Evolutionary conservation across 1,140 invertebrate species (phyloP).

Genomic region (Temnothorax longispinosus): DNA sequence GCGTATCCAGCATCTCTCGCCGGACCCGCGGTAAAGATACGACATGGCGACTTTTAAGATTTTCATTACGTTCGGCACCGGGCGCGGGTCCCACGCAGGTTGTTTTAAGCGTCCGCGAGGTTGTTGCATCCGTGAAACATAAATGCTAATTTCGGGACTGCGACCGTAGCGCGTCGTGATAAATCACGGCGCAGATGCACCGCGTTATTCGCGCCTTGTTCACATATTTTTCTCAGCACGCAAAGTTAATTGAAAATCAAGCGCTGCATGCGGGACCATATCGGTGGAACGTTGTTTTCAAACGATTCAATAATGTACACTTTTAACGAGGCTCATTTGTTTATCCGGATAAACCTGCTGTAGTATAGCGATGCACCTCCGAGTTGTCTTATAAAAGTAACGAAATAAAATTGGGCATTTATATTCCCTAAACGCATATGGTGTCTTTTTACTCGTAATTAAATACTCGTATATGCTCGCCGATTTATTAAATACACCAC

Average conservation of each 20-base stretch:
- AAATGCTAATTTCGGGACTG: conserved; percentile 72
- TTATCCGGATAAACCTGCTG: not conserved
- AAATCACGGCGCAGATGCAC: conserved; percentile 70
- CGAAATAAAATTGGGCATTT: conserved; percentile 14
- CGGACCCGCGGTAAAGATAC: not conserved
- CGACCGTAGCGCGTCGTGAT: conserved; percentile 57
- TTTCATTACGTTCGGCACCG: conserved; percentile 32
- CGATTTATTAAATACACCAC: not conserved
- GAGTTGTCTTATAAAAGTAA: conserved; percentile 14
- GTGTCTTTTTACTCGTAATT: not conserved
- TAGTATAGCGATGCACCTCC: not conserved
- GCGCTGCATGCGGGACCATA: conserved; percentile 21
- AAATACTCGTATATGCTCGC: not conserved
- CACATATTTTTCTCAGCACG: conserved; percentile 69
- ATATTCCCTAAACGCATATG: not conserved
- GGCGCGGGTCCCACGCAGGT: not conserved
- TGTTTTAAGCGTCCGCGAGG: conserved; percentile 64
- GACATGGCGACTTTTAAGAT: conserved; percentile 15
- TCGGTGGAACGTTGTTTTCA: conserved; percentile 50
- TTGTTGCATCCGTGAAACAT: conserved; percentile 70
- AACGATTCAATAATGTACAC: conserved; percentile 27
- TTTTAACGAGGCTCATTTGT: conserved; percentile 10
- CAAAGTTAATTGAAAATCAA: conserved; percentile 80
- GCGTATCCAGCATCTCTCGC: not conserved
- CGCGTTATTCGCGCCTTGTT: conserved; percentile 73